These are phyloP conservation scores for Lycodopsis pacificus DNA, from an alignment of 2,797 vertebrate genomes.

Conservation along the genomic window DNA sequence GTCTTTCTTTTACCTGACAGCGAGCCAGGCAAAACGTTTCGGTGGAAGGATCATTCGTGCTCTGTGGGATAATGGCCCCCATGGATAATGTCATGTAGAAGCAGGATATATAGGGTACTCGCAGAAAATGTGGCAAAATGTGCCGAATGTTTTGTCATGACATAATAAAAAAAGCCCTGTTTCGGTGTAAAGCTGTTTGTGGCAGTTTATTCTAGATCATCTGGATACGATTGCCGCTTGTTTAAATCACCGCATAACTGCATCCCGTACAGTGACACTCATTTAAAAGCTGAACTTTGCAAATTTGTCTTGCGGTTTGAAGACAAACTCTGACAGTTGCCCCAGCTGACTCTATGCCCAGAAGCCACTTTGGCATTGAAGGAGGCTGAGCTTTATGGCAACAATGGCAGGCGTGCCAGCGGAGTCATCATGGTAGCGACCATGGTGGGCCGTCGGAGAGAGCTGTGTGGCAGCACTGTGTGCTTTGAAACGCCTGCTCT, in stretches of 20 bases:
- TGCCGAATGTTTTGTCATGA: slow-evolving; percentile 31
- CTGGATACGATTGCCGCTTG: slow-evolving; percentile 63
- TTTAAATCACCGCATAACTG: slow-evolving; percentile 56
- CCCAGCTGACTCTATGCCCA: slow-evolving; percentile 64
- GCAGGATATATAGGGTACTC: slow-evolving; percentile 24
- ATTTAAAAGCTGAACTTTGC: slow-evolving; percentile 68
- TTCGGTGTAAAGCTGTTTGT: slow-evolving; percentile 37
- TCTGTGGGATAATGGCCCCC: slow-evolving; percentile 30
- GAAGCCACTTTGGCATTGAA: slow-evolving; percentile 63
- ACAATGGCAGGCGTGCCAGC: slow-evolving; percentile 71
- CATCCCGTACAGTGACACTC: slow-evolving; percentile 56
- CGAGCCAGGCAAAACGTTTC: slow-evolving; percentile 24
- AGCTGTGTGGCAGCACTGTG: slow-evolving; percentile 68
- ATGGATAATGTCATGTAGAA: slow-evolving; percentile 44
- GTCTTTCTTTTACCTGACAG: slow-evolving; percentile 61
- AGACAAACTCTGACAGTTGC: slow-evolving; percentile 69
- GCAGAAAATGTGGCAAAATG: slow-evolving; percentile 29
- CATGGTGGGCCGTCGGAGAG: slow-evolving; percentile 69
- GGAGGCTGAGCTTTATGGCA: slow-evolving; percentile 66
- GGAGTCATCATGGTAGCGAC: slow-evolving; percentile 53
- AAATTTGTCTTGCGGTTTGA: slow-evolving; percentile 70
- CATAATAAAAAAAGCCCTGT: slow-evolving; percentile 25
- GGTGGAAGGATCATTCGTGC: slow-evolving; percentile 26
- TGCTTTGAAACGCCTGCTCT: slow-evolving; percentile 68
- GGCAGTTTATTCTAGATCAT: slow-evolving; percentile 55